Conservation (phyloP, 2,797 vertebrate species). For the Gymnopithys bicolor region DNA sequence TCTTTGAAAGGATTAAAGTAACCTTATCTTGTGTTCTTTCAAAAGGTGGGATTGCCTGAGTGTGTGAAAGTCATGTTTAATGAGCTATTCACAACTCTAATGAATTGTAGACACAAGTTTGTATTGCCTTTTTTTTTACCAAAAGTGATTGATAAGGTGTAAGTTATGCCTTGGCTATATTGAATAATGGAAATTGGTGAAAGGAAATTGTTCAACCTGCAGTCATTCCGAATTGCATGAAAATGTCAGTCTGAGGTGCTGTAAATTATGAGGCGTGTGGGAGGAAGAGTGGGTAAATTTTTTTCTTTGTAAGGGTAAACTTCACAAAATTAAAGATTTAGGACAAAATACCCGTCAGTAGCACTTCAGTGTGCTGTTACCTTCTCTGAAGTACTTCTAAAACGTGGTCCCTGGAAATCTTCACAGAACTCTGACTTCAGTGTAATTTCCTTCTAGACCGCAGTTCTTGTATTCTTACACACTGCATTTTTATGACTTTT, state of each 20-base stretch:
- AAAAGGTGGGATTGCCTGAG: conserved; percentile 74
- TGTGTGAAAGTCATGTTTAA: conserved; percentile 77
- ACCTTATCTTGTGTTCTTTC: conserved; percentile 86
- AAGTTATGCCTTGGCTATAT: neutral
- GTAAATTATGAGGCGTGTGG: neutral
- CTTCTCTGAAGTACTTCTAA: neutral
- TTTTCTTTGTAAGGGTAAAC: neutral
- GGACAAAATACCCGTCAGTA: neutral
- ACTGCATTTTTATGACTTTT: neutral
- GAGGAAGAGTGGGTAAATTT: neutral
- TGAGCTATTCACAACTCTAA: conserved; percentile 72
- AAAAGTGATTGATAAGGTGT: conserved; percentile 16
- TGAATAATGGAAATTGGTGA: neutral
- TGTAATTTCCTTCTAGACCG: neutral
- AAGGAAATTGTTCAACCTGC: neutral
- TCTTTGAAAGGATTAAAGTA: conserved; percentile 89
- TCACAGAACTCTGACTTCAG: neutral
- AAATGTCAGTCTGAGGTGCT: neutral
- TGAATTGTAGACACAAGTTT: conserved; percentile 44
- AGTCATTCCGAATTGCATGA: neutral
- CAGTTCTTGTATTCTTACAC: neutral
- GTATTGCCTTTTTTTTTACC: neutral
- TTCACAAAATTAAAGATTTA: neutral
- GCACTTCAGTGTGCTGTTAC: neutral
- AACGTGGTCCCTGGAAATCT: neutral